Evolutionary conservation across 2,797 vertebrate species (phyloP).

Genomic region (Propithecus deckenii): DNA sequence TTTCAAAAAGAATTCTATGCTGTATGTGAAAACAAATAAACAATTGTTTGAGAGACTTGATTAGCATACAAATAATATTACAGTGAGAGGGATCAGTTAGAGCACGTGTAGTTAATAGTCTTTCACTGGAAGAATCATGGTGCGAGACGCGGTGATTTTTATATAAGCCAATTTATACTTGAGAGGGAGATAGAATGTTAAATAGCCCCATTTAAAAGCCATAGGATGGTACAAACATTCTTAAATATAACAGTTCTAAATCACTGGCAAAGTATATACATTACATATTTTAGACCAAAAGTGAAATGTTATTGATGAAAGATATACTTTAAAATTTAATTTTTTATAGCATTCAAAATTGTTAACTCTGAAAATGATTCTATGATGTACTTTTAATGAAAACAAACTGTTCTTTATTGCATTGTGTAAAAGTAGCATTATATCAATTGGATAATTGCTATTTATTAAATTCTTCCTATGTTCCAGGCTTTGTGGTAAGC

Average conservation of each 20-base stretch:
- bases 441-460: constrained; percentile 37
- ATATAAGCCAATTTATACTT: not conserved
- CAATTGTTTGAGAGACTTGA: not conserved
- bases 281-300: not conserved
- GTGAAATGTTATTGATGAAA: not conserved
- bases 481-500: constrained; percentile 29
- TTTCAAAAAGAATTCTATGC: not conserved
- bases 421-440: constrained; percentile 34
- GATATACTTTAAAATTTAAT: not conserved
- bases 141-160: not conserved
- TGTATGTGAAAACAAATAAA: constrained; percentile 46
- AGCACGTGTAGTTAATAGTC: not conserved
- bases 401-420: constrained; percentile 43
- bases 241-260: not conserved
- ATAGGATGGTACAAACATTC: not conserved
- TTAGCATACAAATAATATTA: constrained; percentile 26
- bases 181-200: not conserved
- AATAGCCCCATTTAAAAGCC: not conserved
- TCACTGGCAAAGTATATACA: not conserved
- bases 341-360: constrained; percentile 42
- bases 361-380: constrained; percentile 40
- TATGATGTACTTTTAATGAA: constrained; percentile 45
- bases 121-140: constrained; percentile 1
- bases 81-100: not conserved
- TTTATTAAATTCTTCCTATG: constrained; percentile 25